These are phyloP conservation scores for Drosophila glabriapex DNA, from an alignment of 2,888 invertebrate genomes.

Conservation along the genomic window DNA sequence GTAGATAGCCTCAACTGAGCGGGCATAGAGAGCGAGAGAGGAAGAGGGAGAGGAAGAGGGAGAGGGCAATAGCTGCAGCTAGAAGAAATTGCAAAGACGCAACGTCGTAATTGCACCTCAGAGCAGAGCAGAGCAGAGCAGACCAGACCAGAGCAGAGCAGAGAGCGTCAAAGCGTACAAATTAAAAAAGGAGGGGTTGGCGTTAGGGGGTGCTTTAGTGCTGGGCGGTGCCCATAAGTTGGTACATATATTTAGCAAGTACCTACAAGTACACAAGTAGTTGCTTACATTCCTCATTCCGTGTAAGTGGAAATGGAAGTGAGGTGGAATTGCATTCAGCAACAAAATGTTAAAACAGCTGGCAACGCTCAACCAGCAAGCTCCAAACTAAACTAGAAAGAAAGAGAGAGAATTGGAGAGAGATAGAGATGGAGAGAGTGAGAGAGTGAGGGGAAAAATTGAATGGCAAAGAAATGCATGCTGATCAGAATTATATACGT, in stretches of 20 bases:
- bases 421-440: not conserved
- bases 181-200: not conserved
- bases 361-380: not conserved
- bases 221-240: slow-evolving; percentile 42
- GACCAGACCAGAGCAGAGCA: not conserved
- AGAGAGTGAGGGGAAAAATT: not conserved
- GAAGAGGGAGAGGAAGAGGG: slow-evolving; percentile 26
- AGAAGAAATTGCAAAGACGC: slow-evolving; percentile 75
- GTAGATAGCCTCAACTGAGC: slow-evolving; percentile 41
- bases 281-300: slow-evolving; percentile 10
- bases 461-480: not conserved
- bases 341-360: not conserved
- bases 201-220: not conserved
- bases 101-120: slow-evolving; percentile 59
- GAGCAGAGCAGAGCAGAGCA: slow-evolving; percentile 18
- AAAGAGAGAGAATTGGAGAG: not conserved
- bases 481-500: not conserved
- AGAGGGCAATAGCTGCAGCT: slow-evolving; percentile 53
- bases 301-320: not conserved
- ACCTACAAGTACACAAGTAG: slow-evolving; percentile 26
- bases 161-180: not conserved
- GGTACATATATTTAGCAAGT: slow-evolving; percentile 16
- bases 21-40: slow-evolving; percentile 30
- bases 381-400: not conserved
- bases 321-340: not conserved